Evolutionary conservation across 2,797 vertebrate genomes (phyloP), one percentile per base, ranked within the genome.

Genomic region (Tadarida brasiliensis): DNA sequence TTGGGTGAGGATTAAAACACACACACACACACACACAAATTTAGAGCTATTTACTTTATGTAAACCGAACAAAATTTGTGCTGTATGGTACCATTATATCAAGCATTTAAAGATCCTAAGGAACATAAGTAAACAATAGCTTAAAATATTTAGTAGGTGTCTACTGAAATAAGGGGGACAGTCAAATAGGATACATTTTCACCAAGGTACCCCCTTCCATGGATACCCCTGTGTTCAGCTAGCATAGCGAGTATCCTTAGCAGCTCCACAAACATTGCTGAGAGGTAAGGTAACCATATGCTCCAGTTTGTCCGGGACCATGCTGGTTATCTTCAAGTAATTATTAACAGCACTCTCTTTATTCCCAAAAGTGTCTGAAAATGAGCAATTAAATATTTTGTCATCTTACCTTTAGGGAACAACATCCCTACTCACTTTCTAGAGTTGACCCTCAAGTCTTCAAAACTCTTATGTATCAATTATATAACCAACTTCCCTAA

Each of bases 1-100:
- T n/a, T 65, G n/a, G 30, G 63, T 65, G 30, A 65, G 30, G 63
- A 65, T n/a, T 7, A 65, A n/a, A 19, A 65, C 39, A 44, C 39
- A 44, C 39, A 44, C 39, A 44, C 39, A 19, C 63, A 15, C 30
- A 65, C n/a, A 33, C 28, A 63, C 54, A 91, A 90, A 47, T 15
- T 67, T 80, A 82, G 24, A 92, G 35, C 47, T 47, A 83, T 91
- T 96, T 12, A 61, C 15, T 76, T 82, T 56, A 39, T 80, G 22
- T 81, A 76, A 90, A 57, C 6, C 44, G 28, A 94, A 73, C 8
- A 74, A 73, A 92, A 39, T 44, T 76, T 22, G 2, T 76, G 14
- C 15, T 85, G 6, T 70, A 33, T 61, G 6, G 24, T 44, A 59
- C 16, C 12, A 63, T 35, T 19, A 28, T 87, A 61, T 49, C 12